Evolutionary conservation across 2,113 vertebrate species (phyloP).

Genomic region (Melanerpes aurifrons): DNA sequence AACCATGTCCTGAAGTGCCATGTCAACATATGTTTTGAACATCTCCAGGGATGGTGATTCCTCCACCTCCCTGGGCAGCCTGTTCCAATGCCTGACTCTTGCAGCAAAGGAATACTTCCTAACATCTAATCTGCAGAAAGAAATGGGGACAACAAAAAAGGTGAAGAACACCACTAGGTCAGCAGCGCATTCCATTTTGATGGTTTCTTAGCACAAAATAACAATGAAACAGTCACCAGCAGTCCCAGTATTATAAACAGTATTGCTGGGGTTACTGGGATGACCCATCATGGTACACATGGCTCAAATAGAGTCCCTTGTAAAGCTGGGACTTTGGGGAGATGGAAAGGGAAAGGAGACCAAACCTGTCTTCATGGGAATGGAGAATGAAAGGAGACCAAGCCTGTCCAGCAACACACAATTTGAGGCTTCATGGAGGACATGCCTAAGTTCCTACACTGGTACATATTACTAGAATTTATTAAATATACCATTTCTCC

Average conservation of each 20-base stretch:
- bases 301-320: not conserved
- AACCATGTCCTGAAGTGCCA: no score
- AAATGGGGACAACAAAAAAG: not conserved
- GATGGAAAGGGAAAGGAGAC: not conserved
- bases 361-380: not conserved
- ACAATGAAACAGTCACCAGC: not conserved
- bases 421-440: not conserved
- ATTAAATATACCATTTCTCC: not conserved
- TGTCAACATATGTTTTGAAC: no score
- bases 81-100: no score
- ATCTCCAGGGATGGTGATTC: no score
- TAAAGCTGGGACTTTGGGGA: not conserved
- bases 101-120: no score
- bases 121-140: not conserved
- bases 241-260: not conserved
- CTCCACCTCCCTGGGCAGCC: no score
- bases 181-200: not conserved
- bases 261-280: not conserved
- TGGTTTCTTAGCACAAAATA: not conserved
- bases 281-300: no score
- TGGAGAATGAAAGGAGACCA: no score
- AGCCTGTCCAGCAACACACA: not conserved
- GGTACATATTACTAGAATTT: not conserved
- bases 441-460: not conserved
- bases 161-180: not conserved